Evolutionary conservation across 2,113 vertebrate species (phyloP).

Genomic region (Pomatorhinus ruficollis): DNA sequence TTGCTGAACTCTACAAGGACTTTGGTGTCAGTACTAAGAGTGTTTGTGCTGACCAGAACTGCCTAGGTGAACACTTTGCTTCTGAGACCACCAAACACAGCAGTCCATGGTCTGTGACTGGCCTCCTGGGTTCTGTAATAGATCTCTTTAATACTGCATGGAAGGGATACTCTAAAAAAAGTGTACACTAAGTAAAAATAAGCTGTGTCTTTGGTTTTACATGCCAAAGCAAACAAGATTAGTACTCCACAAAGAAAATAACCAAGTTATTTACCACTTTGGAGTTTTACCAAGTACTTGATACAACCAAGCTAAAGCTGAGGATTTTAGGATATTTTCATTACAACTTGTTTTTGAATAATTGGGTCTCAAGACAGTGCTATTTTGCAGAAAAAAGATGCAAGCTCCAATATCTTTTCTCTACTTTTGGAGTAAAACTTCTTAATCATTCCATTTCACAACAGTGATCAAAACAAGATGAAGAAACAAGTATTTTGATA

Average conservation of each 20-base stretch:
- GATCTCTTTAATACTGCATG: background rate
- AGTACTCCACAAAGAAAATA: constrained; percentile 36
- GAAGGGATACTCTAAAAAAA: constrained; percentile 1
- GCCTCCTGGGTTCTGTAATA: background rate
- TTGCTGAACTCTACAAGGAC: background rate
- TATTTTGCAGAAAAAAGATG: background rate
- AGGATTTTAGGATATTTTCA: constrained; percentile 26
- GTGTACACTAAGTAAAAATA: background rate
- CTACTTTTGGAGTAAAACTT: background rate
- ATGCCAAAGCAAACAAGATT: constrained; percentile 46
- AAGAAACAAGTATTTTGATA: constrained; percentile 15
- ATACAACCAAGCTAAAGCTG: background rate
- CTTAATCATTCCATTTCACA: background rate
- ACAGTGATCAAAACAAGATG: background rate
- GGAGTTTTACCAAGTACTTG: constrained; percentile 44
- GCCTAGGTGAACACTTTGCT: background rate
- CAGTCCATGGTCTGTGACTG: background rate
- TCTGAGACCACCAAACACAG: background rate
- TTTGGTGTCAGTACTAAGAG: background rate
- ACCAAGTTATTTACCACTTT: constrained; percentile 33
- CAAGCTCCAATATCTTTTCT: background rate
- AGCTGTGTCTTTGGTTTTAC: background rate
- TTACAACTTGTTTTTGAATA: background rate
- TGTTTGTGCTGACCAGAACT: background rate
- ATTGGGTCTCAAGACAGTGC: background rate